These are phyloP conservation scores for Trichopria drosophilae DNA, from an alignment of 2,888 invertebrate genomes.

Conservation along the genomic window DNA sequence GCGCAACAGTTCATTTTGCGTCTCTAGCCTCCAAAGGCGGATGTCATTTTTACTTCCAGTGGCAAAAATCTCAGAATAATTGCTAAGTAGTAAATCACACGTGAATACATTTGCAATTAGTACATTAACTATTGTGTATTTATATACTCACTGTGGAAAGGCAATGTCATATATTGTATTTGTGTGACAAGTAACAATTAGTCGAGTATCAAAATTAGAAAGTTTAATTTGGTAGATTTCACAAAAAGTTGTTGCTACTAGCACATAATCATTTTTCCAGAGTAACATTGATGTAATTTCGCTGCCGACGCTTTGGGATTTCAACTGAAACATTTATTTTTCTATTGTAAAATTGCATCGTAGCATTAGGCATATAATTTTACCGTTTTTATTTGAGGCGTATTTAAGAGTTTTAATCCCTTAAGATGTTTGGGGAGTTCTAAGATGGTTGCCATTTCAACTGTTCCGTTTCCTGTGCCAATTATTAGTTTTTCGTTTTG, in stretches of 20 bases:
- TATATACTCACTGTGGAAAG: slow-evolving; percentile 75
- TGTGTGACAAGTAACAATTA: slow-evolving; percentile 82
- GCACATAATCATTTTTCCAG: slow-evolving; percentile 64
- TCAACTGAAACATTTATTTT: slow-evolving; percentile 52
- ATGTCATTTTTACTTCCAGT: slow-evolving; percentile 84
- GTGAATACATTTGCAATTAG: slow-evolving; percentile 1
- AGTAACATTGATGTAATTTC: slow-evolving; percentile 76
- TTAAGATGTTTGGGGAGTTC: slow-evolving; percentile 30
- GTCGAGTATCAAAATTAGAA: slow-evolving; percentile 67
- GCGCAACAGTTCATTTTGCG: slow-evolving; percentile 78
- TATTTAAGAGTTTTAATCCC: slow-evolving; percentile 56
- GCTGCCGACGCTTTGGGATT: slow-evolving; percentile 65
- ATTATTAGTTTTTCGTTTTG: slow-evolving; percentile 54
- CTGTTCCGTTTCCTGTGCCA: slow-evolving; percentile 83
- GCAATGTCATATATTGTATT: slow-evolving; percentile 77
- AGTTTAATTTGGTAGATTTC: slow-evolving; percentile 81
- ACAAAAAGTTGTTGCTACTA: slow-evolving; percentile 76
- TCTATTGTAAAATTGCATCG: slow-evolving; percentile 7
- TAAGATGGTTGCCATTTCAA: slow-evolving; percentile 69
- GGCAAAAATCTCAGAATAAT: slow-evolving; percentile 82
- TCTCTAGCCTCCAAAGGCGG: slow-evolving; percentile 79
- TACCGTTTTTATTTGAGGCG: slow-evolving; percentile 59
- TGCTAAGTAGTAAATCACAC: slow-evolving; percentile 60
- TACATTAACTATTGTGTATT: background rate
- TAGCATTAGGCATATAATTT: slow-evolving; percentile 33